These are phyloP conservation scores for Rutpela maculata DNA, from an alignment of 2,888 invertebrate genomes.

Conservation along the genomic window DNA sequence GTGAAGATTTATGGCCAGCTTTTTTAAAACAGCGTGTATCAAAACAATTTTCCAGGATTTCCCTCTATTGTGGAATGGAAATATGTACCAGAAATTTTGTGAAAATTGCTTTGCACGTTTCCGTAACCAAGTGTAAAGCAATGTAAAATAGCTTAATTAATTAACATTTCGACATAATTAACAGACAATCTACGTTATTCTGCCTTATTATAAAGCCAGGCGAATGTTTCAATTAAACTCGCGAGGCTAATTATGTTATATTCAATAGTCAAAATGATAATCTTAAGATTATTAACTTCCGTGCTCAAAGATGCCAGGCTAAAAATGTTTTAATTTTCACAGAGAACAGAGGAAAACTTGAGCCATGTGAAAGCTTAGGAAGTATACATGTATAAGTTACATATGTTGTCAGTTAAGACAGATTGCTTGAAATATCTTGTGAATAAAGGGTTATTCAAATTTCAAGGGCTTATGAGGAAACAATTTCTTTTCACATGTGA, in stretches of 20 bases:
- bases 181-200: conserved; percentile 27
- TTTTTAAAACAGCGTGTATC: too few species aligned
- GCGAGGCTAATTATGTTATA: conserved; percentile 8
- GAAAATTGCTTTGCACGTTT: too few species aligned
- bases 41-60: too few species aligned
- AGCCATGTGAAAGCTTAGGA: not conserved
- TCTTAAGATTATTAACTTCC: not conserved
- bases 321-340: not conserved
- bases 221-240: conserved; percentile 20
- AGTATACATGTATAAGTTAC: not conserved
- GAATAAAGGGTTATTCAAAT: not conserved
- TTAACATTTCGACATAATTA: conserved; percentile 31
- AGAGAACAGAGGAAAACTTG: not conserved
- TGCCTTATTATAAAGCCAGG: conserved; percentile 4
- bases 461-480: not conserved
- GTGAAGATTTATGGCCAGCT: too few species aligned
- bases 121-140: conserved; percentile 5
- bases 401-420: not conserved
- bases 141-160: conserved; percentile 9
- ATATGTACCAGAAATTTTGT: too few species aligned
- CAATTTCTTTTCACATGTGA: not conserved
- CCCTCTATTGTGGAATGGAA: too few species aligned
- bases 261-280: conserved; percentile 23
- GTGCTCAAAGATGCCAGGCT: not conserved
- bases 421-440: not conserved